Evolutionary conservation across 2,113 vertebrate species (phyloP).

Genomic region (Ptyas mucosa): DNA sequence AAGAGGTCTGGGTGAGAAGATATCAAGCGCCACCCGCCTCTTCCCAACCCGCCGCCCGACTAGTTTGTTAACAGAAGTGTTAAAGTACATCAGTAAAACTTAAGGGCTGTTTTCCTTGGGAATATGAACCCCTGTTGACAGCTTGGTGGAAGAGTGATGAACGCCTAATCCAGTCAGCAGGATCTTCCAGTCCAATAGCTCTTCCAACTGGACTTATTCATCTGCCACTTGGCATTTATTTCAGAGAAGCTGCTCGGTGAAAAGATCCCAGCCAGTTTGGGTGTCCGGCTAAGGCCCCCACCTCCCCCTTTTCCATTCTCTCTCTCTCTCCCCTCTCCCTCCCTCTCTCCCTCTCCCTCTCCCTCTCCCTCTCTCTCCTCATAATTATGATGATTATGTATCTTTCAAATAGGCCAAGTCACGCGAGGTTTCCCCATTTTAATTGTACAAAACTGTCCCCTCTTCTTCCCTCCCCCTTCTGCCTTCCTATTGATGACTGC

Average conservation of each 20-base stretch:
- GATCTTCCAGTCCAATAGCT: constrained; percentile 86
- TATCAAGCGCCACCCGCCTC: not conserved
- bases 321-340: not conserved
- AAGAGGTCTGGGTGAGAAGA: not conserved
- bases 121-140: constrained; percentile 62
- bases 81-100: constrained; percentile 54
- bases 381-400: constrained; percentile 36
- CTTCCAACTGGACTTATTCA: constrained; percentile 80
- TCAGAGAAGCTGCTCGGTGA: constrained; percentile 73
- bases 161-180: constrained; percentile 80
- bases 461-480: constrained; percentile 15
- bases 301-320: not conserved
- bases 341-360: constrained; percentile 9
- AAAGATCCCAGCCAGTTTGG: constrained; percentile 78
- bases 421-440: constrained; percentile 72
- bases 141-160: constrained; percentile 77
- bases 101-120: constrained; percentile 49
- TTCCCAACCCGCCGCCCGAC: not conserved
- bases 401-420: constrained; percentile 61
- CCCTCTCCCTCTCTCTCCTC: too few relatives aligned
- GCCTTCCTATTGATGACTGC: constrained; percentile 69
- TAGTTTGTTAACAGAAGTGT: constrained; percentile 46
- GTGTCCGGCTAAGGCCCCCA: constrained; percentile 64
- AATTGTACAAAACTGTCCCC: constrained; percentile 67
- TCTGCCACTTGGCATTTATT: constrained; percentile 82